A percentile compares a stretch with the other conserved stretches of the same genome.
phyloP scores from a whole-genome alignment of 1,140 invertebrate genomes.

The Ooceraea biroi region DNA sequence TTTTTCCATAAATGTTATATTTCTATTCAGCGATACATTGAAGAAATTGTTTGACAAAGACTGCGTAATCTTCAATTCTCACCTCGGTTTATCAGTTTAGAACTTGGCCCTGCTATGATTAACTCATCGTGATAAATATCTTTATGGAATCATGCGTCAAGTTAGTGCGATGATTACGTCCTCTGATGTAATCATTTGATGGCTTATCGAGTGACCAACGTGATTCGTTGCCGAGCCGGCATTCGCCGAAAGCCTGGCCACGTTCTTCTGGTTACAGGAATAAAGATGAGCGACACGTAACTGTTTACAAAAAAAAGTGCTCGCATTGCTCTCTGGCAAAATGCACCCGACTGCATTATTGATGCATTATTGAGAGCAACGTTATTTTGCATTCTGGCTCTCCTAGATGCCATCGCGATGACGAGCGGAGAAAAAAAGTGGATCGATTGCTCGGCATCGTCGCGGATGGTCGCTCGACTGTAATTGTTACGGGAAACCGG shows the following conservation, averaged over 20 bases:
- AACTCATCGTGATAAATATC: neutral
- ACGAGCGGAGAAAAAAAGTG: conserved; percentile 1
- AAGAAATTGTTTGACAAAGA: neutral
- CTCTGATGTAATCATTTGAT: neutral
- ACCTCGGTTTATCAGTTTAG: neutral
- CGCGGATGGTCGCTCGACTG: conserved; percentile 42
- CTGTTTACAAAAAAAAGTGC: neutral
- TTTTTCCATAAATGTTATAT: no score
- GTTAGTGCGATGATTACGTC: neutral
- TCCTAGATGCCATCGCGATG: conserved; percentile 44
- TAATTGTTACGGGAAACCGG: conserved; percentile 65
- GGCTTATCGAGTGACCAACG: conserved; percentile 24
- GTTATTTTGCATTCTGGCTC: conserved; percentile 41
- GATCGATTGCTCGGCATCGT: conserved; percentile 53
- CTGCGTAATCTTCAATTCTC: neutral
- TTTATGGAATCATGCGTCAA: neutral
- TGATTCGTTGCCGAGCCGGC: neutral
- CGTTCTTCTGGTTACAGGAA: conserved; percentile 6
- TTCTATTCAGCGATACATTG: neutral
- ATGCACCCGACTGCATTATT: conserved; percentile 25
- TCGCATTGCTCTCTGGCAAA: conserved; percentile 44
- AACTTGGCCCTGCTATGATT: neutral
- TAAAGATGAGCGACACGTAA: neutral
- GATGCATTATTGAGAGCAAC: conserved; percentile 13
- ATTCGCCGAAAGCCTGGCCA: neutral